A percentile compares a stretch with the other conserved stretches of the same genome.
Evolutionary conservation across 1,140 invertebrate genomes (phyloP).

Genomic region (Trypoxylus dichotomus): DNA sequence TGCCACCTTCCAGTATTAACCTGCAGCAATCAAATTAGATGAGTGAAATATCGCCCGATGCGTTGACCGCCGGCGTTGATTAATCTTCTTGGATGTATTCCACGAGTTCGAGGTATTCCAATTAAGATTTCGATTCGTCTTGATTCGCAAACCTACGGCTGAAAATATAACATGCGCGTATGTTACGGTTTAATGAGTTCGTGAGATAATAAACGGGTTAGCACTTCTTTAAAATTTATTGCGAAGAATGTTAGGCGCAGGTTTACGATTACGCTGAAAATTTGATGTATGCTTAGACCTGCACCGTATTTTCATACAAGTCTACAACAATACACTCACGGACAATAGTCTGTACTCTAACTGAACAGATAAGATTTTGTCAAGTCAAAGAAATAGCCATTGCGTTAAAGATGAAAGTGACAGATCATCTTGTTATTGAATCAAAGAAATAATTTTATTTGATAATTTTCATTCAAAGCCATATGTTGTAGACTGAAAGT

Average conservation of each 20-base stretch:
- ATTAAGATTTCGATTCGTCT: conserved; percentile 22
- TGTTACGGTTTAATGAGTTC: conserved; percentile 12
- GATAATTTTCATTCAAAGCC: too few species aligned
- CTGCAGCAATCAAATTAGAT: conserved; percentile 23
- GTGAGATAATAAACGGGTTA: conserved; percentile 8
- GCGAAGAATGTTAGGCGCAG: neutral
- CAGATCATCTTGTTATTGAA: too few species aligned
- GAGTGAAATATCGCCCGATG: conserved; percentile 9
- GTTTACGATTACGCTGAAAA: neutral
- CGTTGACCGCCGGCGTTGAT: conserved; percentile 16
- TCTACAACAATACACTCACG: too few species aligned
- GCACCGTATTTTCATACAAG: neutral
- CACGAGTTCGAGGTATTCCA: neutral
- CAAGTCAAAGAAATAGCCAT: too few species aligned
- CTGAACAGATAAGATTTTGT: too few species aligned
- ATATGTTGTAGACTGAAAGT: too few species aligned
- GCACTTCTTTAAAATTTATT: conserved; percentile 10
- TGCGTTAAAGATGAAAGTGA: too few species aligned
- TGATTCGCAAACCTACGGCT: neutral
- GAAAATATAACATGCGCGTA: neutral
- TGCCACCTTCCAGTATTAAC: conserved; percentile 1
- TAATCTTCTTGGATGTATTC: neutral
- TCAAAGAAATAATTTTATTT: too few species aligned
- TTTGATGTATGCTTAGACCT: neutral
- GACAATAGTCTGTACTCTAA: too few species aligned